A percentile compares a stretch with the other conserved stretches of the same genome.
Conservation (phyloP, 2,797 vertebrate genomes). For the Anolis apletophallus region DNA sequence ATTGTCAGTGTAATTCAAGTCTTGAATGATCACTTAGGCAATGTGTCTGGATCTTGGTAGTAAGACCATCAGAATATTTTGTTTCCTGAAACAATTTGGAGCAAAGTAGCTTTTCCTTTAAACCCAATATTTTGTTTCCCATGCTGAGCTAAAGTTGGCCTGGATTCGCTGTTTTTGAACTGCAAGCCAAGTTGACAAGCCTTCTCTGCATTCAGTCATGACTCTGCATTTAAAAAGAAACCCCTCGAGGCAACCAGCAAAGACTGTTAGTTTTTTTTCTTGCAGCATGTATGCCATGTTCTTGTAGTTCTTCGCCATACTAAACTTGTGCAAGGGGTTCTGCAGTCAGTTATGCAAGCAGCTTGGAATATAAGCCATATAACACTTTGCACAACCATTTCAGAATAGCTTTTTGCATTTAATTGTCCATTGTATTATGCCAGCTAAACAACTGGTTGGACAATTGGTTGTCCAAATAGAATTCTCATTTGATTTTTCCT, state of each 20-base stretch:
- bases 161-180: neutral
- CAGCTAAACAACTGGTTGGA: no score
- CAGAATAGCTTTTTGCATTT: no score
- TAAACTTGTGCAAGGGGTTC: no score
- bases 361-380: no score
- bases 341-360: no score
- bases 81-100: neutral
- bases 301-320: no score
- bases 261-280: no score
- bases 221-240: neutral
- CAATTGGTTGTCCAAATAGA: no score
- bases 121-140: neutral
- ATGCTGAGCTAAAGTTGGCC: neutral
- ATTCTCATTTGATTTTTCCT: no score
- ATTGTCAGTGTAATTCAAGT: slow-evolving; percentile 60
- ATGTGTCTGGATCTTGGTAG: neutral
- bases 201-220: neutral
- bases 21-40: slow-evolving; percentile 41
- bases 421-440: no score
- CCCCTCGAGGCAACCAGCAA: neutral
- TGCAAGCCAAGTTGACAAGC: slow-evolving; percentile 11
- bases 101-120: neutral
- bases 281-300: no score
- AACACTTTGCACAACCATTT: no score
- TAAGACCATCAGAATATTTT: neutral